These are phyloP conservation scores for Martes martes DNA, from an alignment of 2,113 vertebrate species.

Conservation along the genomic window DNA sequence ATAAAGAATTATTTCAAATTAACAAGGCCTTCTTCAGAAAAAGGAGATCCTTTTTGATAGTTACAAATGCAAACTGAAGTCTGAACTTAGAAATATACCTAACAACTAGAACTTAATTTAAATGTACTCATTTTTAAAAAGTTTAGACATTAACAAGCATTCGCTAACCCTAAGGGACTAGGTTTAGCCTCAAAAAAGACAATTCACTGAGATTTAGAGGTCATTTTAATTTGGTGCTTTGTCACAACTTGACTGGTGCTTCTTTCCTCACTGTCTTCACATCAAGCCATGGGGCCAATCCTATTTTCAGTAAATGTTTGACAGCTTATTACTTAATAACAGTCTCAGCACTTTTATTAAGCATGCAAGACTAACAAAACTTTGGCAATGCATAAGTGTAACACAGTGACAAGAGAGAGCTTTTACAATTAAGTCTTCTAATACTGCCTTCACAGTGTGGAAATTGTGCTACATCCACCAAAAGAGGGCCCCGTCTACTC, in stretches of 20 bases:
- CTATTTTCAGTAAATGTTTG: constrained; percentile 84
- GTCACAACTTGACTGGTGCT: constrained; percentile 83
- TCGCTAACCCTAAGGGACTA: constrained; percentile 70
- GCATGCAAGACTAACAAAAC: constrained; percentile 93
- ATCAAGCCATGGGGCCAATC: constrained; percentile 79
- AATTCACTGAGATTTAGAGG: constrained; percentile 76
- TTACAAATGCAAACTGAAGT: constrained; percentile 69
- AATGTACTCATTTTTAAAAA: constrained; percentile 61
- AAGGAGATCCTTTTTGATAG: constrained; percentile 52
- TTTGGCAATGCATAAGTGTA: constrained; percentile 96
- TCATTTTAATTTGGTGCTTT: constrained; percentile 78
- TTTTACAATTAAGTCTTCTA: constrained; percentile 91
- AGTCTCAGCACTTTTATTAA: constrained; percentile 91
- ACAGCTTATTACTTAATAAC: constrained; percentile 88
- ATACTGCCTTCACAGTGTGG: constrained; percentile 93
- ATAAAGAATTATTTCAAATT: constrained; percentile 45
- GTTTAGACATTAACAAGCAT: constrained; percentile 80
- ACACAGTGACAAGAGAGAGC: constrained; percentile 91
- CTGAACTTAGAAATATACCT: constrained; percentile 75
- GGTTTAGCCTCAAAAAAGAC: constrained; percentile 73
- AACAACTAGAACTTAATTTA: constrained; percentile 78
- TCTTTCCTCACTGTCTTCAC: constrained; percentile 80
- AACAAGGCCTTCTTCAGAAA: constrained; percentile 35
- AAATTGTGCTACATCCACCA: constrained; percentile 88
- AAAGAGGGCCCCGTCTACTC: constrained; percentile 87